phyloP scores from a whole-genome alignment of 1,140 invertebrate species.

The Caenorhabditis latens region DNA sequence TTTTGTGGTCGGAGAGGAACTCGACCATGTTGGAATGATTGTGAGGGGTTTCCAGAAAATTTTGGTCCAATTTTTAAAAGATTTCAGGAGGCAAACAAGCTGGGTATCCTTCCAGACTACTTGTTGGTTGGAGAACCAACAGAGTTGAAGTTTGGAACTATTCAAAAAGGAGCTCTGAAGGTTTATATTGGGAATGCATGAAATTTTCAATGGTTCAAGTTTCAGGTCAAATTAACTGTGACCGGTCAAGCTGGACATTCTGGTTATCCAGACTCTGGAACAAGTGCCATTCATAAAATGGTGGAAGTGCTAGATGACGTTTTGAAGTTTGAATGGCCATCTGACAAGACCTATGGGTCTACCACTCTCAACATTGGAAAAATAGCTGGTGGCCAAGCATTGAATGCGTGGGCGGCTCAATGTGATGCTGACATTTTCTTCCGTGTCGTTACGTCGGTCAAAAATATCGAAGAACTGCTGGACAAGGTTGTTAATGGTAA shows the following conservation, averaged over 20 bases:
- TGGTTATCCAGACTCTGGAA: slow-evolving; percentile 70
- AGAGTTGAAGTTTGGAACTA: slow-evolving; percentile 69
- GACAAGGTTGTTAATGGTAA: slow-evolving; percentile 59
- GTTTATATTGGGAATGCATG: slow-evolving; percentile 23
- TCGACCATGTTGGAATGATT: slow-evolving; percentile 75
- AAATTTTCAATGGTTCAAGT: neutral
- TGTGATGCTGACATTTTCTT: slow-evolving; percentile 69
- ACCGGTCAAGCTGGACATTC: slow-evolving; percentile 72
- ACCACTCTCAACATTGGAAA: slow-evolving; percentile 72
- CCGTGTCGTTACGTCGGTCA: slow-evolving; percentile 66
- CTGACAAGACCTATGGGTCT: slow-evolving; percentile 62
- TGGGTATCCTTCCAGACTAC: slow-evolving; percentile 64
- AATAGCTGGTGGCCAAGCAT: slow-evolving; percentile 70
- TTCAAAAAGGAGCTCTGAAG: slow-evolving; percentile 73
- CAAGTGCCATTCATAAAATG: slow-evolving; percentile 70
- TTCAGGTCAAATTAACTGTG: slow-evolving; percentile 59
- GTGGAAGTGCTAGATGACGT: slow-evolving; percentile 69
- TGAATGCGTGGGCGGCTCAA: slow-evolving; percentile 70
- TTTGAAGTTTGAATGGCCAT: slow-evolving; percentile 65
- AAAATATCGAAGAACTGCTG: slow-evolving; percentile 61
- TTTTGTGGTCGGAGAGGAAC: slow-evolving; percentile 73
- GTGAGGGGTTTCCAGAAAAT: slow-evolving; percentile 36
- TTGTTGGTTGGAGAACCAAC: slow-evolving; percentile 72
- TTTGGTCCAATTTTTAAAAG: neutral
- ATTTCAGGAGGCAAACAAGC: slow-evolving; percentile 62